Conservation (phyloP, 1,140 invertebrate genomes). For the Drosophila melanica region DNA sequence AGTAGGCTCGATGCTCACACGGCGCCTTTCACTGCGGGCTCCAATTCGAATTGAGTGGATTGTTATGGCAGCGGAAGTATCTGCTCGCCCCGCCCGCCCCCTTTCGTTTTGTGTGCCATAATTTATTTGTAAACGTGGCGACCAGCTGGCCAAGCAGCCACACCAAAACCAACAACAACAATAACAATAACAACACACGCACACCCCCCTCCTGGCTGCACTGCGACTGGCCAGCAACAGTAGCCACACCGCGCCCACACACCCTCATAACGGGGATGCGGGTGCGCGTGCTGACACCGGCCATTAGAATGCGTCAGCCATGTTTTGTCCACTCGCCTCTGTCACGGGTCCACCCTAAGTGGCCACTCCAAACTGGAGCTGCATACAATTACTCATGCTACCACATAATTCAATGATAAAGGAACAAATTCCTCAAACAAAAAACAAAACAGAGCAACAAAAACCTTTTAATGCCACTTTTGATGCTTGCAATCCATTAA, state of each 20-base stretch:
- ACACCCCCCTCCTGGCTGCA: constrained; percentile 32
- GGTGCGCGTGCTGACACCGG: constrained; percentile 36
- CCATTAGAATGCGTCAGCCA: constrained; percentile 75
- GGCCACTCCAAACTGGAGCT: constrained; percentile 10
- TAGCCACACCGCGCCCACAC: constrained; percentile 56
- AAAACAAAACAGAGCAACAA: background rate
- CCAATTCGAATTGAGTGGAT: constrained; percentile 41
- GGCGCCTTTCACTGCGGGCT: constrained; percentile 59
- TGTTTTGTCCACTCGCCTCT: constrained; percentile 48
- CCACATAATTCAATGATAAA: constrained; percentile 18
- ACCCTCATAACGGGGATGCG: constrained; percentile 22
- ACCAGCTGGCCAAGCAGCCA: constrained; percentile 62
- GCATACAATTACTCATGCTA: constrained; percentile 12
- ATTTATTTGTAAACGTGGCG: constrained; percentile 70
- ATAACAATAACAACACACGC: too few relatives aligned
- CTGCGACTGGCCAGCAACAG: constrained; percentile 34
- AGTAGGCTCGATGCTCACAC: constrained; percentile 55
- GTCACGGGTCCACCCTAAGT: constrained; percentile 26
- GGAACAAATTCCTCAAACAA: background rate
- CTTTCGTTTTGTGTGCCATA: constrained; percentile 42
- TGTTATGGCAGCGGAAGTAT: constrained; percentile 57
- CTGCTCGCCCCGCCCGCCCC: constrained; percentile 13
- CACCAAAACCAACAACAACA: too few relatives aligned
- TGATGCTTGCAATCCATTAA: background rate
- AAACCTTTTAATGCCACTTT: background rate